Evolutionary conservation across 2,888 invertebrate genomes (phyloP).

Genomic region (Sturmia bella): DNA sequence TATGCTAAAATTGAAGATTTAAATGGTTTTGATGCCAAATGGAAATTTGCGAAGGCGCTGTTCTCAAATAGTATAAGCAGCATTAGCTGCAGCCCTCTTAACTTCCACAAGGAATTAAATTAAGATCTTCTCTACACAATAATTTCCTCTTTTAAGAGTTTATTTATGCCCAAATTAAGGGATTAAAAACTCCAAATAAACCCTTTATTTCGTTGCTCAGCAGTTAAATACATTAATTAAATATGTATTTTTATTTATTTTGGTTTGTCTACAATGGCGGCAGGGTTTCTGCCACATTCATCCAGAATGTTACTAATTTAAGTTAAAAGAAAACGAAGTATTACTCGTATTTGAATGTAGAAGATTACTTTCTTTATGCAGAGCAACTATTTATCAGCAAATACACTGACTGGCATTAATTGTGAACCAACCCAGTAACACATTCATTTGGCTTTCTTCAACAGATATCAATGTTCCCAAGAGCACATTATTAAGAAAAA

Average conservation of each 20-base stretch:
- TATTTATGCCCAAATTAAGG: slow-evolving; percentile 4
- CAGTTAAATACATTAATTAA: slow-evolving; percentile 22
- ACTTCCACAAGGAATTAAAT: slow-evolving; percentile 16
- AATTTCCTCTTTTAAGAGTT: slow-evolving; percentile 9
- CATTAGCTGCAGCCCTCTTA: neutral
- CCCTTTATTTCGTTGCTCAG: neutral
- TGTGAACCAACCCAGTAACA: neutral
- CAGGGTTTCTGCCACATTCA: neutral
- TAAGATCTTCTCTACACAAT: neutral
- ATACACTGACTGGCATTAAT: slow-evolving; percentile 3
- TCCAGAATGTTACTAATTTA: slow-evolving; percentile 11
- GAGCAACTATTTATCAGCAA: slow-evolving; percentile 17
- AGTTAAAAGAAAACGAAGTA: slow-evolving; percentile 25
- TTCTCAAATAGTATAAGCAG: slow-evolving; percentile 4
- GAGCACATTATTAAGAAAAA: no score
- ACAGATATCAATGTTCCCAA: no score
- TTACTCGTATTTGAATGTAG: slow-evolving; percentile 29
- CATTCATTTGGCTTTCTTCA: neutral
- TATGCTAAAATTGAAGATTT: slow-evolving; percentile 60
- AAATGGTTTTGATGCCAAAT: slow-evolving; percentile 62
- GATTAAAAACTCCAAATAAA: slow-evolving; percentile 20
- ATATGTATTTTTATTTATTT: slow-evolving; percentile 35
- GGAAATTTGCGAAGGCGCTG: slow-evolving; percentile 55
- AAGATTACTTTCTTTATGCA: slow-evolving; percentile 33
- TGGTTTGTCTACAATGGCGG: neutral